Percentiles rank a stretch among this genome's conserved stretches.
Evolutionary conservation across 2,113 vertebrate species (phyloP).

Genomic region (Peromyscus californicus): DNA sequence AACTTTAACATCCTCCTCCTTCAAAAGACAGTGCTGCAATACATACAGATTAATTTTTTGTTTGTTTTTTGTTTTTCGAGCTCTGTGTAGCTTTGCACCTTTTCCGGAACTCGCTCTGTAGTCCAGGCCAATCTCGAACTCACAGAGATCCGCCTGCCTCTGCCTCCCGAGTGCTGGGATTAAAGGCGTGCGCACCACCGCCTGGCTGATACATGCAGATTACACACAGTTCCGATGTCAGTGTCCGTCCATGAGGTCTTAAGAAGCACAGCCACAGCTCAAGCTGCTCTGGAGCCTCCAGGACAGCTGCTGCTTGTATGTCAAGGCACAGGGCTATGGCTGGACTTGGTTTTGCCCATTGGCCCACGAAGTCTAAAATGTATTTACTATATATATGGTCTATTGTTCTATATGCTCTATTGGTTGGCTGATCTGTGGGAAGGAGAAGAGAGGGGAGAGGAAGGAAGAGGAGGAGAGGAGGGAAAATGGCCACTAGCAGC

Average conservation of each 20-base stretch:
- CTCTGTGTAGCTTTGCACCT: no score
- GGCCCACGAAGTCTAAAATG: constrained; percentile 3
- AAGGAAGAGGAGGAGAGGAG: not conserved
- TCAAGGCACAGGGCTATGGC: not conserved
- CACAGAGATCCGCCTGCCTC: no score
- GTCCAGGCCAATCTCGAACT: no score
- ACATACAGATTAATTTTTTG: constrained; percentile 44
- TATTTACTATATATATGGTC: constrained; percentile 41
- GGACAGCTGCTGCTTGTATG: not conserved
- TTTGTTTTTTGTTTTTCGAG: no score
- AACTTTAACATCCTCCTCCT: no score
- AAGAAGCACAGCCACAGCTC: not conserved
- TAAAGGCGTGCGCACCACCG: no score
- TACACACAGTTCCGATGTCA: constrained; percentile 53
- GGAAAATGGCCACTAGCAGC: not conserved
- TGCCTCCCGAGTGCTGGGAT: no score
- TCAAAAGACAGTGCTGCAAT: constrained; percentile 12
- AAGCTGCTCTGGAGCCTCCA: not conserved
- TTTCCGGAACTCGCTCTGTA: no score
- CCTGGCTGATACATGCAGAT: constrained; percentile 29
- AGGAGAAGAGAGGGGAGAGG: not conserved
- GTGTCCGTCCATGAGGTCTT: constrained; percentile 49
- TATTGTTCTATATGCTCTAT: not conserved
- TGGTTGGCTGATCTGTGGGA: not conserved
- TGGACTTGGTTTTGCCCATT: not conserved